Evolutionary conservation across 2,888 invertebrate species (phyloP).

Genomic region (Tryphoninae sp.): DNA sequence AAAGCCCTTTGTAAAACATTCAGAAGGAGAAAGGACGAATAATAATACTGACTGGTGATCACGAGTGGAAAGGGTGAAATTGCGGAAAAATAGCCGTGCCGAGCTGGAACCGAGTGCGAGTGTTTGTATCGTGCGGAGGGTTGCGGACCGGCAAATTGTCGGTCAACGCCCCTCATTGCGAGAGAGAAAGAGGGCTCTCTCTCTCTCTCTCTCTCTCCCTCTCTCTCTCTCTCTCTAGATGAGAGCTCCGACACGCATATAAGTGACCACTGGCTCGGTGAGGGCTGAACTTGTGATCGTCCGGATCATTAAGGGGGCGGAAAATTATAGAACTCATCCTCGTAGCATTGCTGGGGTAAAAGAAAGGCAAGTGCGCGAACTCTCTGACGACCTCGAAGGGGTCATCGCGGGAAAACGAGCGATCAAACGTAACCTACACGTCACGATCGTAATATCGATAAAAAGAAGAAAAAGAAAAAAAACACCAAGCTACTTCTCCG

Average conservation of each 20-base stretch:
- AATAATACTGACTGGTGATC: conserved; percentile 20
- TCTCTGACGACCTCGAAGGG: conserved; percentile 28
- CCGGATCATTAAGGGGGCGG: conserved; percentile 64
- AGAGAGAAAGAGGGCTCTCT: not conserved
- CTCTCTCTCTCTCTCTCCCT: too few relatives aligned
- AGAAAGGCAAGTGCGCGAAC: conserved; percentile 6
- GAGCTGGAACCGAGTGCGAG: not conserved
- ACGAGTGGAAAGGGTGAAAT: conserved; percentile 43
- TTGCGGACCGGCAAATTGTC: conserved; percentile 53
- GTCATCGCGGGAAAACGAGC: conserved; percentile 33
- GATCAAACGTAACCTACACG: conserved; percentile 35
- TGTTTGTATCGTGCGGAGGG: conserved; percentile 41
- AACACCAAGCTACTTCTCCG: not conserved
- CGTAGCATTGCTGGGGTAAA: conserved; percentile 10
- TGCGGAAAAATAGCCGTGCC: conserved; percentile 26
- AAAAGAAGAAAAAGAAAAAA: not conserved
- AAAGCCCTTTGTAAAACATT: conserved; percentile 21
- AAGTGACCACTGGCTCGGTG: conserved; percentile 46
- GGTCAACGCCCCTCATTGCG: conserved; percentile 49
- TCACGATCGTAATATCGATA: conserved; percentile 21
- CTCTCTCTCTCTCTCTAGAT: conserved; percentile 50
- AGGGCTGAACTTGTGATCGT: conserved; percentile 53
- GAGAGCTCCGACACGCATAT: conserved; percentile 63
- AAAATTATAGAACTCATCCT: conserved; percentile 66
- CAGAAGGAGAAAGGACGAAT: conserved; percentile 9